A percentile compares a stretch with the other conserved stretches of the same genome.
Conservation (phyloP, 2,888 invertebrate species). For the Drosophila nr. medialis region DNA sequence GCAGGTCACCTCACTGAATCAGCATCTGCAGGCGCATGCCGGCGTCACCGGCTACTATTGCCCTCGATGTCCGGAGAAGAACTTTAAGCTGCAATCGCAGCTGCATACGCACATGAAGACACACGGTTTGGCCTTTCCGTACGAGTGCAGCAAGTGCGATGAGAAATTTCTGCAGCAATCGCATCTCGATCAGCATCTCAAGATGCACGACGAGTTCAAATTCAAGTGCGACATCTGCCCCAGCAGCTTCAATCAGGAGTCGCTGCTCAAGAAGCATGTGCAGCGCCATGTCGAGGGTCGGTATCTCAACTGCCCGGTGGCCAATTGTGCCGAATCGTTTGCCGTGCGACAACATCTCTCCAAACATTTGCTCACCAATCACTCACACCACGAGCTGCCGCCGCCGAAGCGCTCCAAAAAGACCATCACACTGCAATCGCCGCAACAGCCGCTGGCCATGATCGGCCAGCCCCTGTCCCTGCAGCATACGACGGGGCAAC, state of each 20-base stretch:
- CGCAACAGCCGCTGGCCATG: constrained; percentile 83
- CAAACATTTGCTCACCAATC: constrained; percentile 84
- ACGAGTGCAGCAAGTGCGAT: constrained; percentile 84
- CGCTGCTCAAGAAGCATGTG: constrained; percentile 84
- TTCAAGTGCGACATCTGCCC: constrained; percentile 85
- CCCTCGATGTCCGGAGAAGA: constrained; percentile 85
- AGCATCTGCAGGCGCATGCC: constrained; percentile 84
- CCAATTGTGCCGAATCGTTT: constrained; percentile 84
- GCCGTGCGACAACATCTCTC: constrained; percentile 85
- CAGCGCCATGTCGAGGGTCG: constrained; percentile 85
- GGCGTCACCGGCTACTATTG: constrained; percentile 84
- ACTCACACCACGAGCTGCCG: constrained; percentile 84
- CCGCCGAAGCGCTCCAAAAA: constrained; percentile 84
- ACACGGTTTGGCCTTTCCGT: constrained; percentile 84
- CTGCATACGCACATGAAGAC: constrained; percentile 85
- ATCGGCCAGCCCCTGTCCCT: constrained; percentile 84
- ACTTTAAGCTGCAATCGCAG: constrained; percentile 84
- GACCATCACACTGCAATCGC: constrained; percentile 78
- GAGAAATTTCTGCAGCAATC: constrained; percentile 85
- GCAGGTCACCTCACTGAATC: constrained; percentile 85
- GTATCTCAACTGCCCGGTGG: constrained; percentile 84
- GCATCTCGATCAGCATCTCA: constrained; percentile 84
- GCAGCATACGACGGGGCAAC: constrained; percentile 84
- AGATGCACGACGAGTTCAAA: constrained; percentile 85
- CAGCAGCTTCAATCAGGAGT: constrained; percentile 84